Base-by-base conservation (phyloP, 2,797 vertebrate genomes). In the Sebastolobus altivelis region DNA sequence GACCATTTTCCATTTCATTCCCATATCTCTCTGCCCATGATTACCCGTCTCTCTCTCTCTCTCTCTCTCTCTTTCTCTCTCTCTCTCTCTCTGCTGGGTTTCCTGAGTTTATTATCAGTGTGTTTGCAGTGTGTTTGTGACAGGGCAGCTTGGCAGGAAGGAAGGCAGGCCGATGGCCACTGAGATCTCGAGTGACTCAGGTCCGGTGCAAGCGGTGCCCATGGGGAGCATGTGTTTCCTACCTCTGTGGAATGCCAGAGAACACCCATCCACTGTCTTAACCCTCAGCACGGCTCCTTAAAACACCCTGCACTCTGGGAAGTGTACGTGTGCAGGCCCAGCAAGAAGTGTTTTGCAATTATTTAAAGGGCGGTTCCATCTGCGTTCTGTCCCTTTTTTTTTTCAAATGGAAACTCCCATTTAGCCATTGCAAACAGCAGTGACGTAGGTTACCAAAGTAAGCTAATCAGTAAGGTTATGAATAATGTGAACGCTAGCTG, bases 101-200 rank as follows among this genome's bases (percentile, higher is more conserved):
- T 94, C 92, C 92, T 90, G 86, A 74, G 60, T 63, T 58, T 86
- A 90, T 90, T 94, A 93, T 95, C 92, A 78, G 81, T 74, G 87
- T 87, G 89, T 86, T 88, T 80, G 88, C 92, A 89, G 89, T 25
- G 59, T 91, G 90, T 92, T 92, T 93, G 88, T 92, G 93, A 93
- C 86, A 80, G 92, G 87, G 84, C 85, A 90, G 91, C 92, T 90
- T 86, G 88, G 85, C 95, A 96, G 95, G 94, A 96, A 95, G 94
- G 93, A 95, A 95, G 91, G 87, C 92, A 71, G 80, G 86, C 92
- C 60, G 93, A 93, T 95, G 93, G 89, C 90, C 91, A 87, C 85
- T 84, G 92, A 86, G 90, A 93, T 91, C 82, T 78, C 77, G 82
- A 92, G 86, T 93, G 90, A 94, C 89, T 95, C 92, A 95, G 91